phyloP scores from a whole-genome alignment of 1,140 invertebrate species.

The Macrobrachium nipponense region DNA sequence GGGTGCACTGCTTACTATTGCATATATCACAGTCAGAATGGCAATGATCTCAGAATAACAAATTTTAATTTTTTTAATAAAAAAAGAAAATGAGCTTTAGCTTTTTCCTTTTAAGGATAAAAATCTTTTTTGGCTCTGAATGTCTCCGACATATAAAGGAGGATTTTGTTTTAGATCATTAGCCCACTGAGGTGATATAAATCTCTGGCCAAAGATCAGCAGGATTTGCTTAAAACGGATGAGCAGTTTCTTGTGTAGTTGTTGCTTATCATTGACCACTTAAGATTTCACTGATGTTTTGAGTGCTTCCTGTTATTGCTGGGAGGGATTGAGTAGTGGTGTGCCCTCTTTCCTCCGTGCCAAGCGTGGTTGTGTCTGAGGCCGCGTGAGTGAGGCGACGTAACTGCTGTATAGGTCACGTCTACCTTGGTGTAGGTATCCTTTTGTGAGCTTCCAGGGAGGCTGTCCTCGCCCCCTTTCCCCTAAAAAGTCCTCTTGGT shows the following conservation, averaged over 20 bases:
- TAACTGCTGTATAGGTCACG: conserved; percentile 56
- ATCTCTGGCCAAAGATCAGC: too few relatives aligned
- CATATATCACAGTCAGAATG: conserved; percentile 50
- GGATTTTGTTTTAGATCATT: too few relatives aligned
- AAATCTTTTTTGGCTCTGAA: too few relatives aligned
- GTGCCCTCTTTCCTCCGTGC: conserved; percentile 59
- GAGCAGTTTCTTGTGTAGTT: conserved; percentile 4
- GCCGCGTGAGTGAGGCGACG: conserved; percentile 55
- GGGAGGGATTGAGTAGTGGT: conserved; percentile 40
- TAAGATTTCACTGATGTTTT: conserved; percentile 18
- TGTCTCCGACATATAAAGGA: too few relatives aligned
- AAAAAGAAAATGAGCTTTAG: too few relatives aligned
- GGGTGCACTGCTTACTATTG: conserved; percentile 40
- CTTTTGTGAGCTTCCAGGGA: conserved; percentile 51
- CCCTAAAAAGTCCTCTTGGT: conserved; percentile 14
- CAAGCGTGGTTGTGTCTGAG: conserved; percentile 61
- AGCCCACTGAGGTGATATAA: too few relatives aligned
- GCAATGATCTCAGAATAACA: conserved; percentile 7
- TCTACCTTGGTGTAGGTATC: conserved; percentile 57
- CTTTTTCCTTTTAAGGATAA: too few relatives aligned
- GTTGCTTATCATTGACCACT: neutral
- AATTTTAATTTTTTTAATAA: too few relatives aligned
- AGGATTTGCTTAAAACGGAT: too few relatives aligned
- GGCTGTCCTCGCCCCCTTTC: conserved; percentile 36
- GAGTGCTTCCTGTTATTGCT: conserved; percentile 23